A percentile compares a stretch with the other conserved stretches of the same genome.
These are phyloP conservation scores for Lampropteryx suffumata DNA, from an alignment of 2,888 invertebrate species.

Conservation along the genomic window DNA sequence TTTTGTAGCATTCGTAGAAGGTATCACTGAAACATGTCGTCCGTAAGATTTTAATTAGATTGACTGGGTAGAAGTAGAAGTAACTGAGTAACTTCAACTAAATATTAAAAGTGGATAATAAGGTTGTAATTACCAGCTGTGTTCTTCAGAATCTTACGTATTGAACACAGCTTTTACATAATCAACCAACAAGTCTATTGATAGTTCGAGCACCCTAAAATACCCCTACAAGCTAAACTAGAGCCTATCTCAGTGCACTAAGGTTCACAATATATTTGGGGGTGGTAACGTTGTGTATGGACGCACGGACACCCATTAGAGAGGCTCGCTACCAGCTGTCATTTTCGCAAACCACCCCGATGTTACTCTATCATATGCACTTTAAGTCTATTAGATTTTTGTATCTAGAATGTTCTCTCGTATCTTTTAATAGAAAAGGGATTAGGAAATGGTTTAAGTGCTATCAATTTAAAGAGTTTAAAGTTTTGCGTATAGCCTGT, in stretches of 20 bases:
- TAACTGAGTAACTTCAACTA: too few relatives aligned
- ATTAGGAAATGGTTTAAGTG: too few relatives aligned
- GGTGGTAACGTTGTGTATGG: slow-evolving; percentile 24
- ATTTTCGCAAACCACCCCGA: slow-evolving; percentile 54
- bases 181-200: slow-evolving; percentile 27
- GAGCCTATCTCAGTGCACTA: slow-evolving; percentile 26
- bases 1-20: slow-evolving; percentile 10
- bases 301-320: slow-evolving; percentile 55
- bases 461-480: too few relatives aligned
- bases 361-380: slow-evolving; percentile 13
- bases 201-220: slow-evolving; percentile 18
- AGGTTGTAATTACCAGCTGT: neutral
- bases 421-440: too few relatives aligned
- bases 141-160: slow-evolving; percentile 1
- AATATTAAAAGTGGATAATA: neutral
- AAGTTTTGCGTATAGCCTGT: too few relatives aligned
- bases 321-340: slow-evolving; percentile 57
- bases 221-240: slow-evolving; percentile 14
- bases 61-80: too few relatives aligned
- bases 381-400: slow-evolving; percentile 1
- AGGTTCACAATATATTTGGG: slow-evolving; percentile 24
- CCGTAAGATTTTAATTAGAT: too few relatives aligned
- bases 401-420: too few relatives aligned
- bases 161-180: slow-evolving; percentile 29
- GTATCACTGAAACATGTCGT: too few relatives aligned